phyloP scores from a whole-genome alignment of 2,888 invertebrate genomes.

The Apotomis turbidana region DNA sequence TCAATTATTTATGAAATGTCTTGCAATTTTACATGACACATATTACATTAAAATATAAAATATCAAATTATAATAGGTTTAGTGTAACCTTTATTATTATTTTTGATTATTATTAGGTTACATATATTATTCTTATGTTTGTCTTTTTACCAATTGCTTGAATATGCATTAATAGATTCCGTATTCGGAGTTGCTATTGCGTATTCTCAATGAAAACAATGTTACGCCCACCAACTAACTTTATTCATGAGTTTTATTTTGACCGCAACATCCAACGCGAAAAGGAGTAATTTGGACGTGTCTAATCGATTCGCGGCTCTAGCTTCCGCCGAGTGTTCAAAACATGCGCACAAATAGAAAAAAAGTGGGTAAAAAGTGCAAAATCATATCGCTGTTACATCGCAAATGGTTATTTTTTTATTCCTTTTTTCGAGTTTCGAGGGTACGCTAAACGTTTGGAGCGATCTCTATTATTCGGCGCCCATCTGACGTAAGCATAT shows the following conservation, averaged over 20 bases:
- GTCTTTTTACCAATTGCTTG: too few species aligned
- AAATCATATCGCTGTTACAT: conserved; percentile 83
- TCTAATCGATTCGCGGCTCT: conserved; percentile 66
- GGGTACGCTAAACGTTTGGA: conserved; percentile 81
- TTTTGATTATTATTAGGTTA: too few species aligned
- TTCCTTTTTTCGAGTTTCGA: conserved; percentile 81
- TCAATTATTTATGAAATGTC: too few species aligned
- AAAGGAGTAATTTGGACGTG: conserved; percentile 52
- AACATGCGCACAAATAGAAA: conserved; percentile 69
- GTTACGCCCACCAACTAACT: background rate
- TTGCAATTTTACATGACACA: too few species aligned
- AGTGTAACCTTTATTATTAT: too few species aligned
- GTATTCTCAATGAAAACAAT: too few species aligned
- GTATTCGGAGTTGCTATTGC: too few species aligned
- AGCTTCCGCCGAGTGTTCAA: conserved; percentile 66
- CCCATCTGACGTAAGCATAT: conserved; percentile 80
- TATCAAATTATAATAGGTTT: too few species aligned
- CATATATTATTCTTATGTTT: too few species aligned
- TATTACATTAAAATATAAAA: too few species aligned
- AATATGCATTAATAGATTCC: too few species aligned
- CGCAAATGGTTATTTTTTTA: conserved; percentile 78
- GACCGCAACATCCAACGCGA: conserved; percentile 16
- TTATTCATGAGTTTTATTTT: conserved; percentile 11
- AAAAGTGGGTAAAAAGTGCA: conserved; percentile 72
- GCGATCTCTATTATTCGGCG: conserved; percentile 81